These are phyloP conservation scores for Platorchestia sp. DNA, from an alignment of 1,140 invertebrate species.

Conservation along the genomic window DNA sequence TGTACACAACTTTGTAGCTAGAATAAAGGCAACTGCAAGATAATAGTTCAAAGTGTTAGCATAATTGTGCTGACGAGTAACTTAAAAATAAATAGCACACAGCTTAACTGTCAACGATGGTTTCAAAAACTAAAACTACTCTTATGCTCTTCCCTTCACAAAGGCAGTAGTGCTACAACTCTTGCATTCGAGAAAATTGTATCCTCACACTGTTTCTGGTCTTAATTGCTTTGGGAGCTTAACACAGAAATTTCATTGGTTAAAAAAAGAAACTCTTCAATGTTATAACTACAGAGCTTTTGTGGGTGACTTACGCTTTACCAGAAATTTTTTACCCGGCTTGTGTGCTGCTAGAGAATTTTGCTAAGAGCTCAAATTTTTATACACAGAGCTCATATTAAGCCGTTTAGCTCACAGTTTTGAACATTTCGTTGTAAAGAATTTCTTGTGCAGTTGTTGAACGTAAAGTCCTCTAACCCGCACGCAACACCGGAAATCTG, in stretches of 20 bases:
- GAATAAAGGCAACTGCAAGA: no score
- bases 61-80: background rate
- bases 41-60: background rate
- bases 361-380: background rate
- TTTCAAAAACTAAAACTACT: background rate
- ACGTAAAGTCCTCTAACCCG: no score
- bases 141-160: background rate
- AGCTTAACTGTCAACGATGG: background rate
- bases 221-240: background rate
- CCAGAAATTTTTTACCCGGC: background rate
- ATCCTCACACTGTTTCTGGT: background rate
- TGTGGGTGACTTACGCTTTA: background rate
- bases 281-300: background rate
- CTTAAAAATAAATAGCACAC: background rate
- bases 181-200: no score
- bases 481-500: no score
- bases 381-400: background rate
- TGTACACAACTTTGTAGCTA: no score
- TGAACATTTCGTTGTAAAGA: background rate
- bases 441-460: no score
- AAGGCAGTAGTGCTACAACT: background rate
- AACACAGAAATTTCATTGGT: background rate
- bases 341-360: background rate
- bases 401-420: background rate
- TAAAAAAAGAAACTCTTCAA: background rate